Evolutionary conservation across 2,888 invertebrate genomes (phyloP).

Genomic region (Idaea aversata): DNA sequence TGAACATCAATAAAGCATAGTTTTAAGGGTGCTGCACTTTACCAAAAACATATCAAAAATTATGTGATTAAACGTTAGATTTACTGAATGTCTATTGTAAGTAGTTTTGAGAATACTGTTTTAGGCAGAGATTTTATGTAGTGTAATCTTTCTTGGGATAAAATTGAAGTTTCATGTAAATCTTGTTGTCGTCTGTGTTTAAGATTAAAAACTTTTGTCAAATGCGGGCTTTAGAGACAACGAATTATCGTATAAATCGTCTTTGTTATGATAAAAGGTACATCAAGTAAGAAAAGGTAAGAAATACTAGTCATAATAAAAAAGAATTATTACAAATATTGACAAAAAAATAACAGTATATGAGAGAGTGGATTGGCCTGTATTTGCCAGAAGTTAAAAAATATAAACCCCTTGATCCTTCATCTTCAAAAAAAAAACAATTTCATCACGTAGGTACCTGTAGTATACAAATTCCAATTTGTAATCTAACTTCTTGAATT

Average conservation of each 20-base stretch:
- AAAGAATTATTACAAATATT: neutral
- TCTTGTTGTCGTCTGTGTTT: constrained; percentile 38
- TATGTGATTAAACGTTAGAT: constrained; percentile 60
- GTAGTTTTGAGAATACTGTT: constrained; percentile 50
- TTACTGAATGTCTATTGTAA: constrained; percentile 54
- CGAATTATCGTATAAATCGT: constrained; percentile 58
- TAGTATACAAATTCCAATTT: constrained; percentile 27
- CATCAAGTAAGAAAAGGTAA: constrained; percentile 24
- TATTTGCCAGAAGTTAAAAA: constrained; percentile 71
- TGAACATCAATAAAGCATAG: constrained; percentile 52
- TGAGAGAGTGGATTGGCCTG: constrained; percentile 48
- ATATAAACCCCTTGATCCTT: constrained; percentile 28
- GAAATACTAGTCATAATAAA: neutral
- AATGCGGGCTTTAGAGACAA: constrained; percentile 76
- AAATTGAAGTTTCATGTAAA: constrained; percentile 33
- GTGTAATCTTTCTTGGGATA: constrained; percentile 24
- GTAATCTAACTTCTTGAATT: constrained; percentile 30
- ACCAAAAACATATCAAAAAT: constrained; percentile 71
- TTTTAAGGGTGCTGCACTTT: constrained; percentile 66
- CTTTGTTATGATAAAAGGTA: constrained; percentile 12
- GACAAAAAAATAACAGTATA: neutral
- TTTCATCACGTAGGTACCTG: constrained; percentile 24
- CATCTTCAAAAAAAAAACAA: constrained; percentile 33
- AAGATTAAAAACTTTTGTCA: constrained; percentile 65
- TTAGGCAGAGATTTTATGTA: constrained; percentile 36